These are phyloP conservation scores for Dolomedes plantarius DNA, from an alignment of 2,888 invertebrate species.

Conservation along the genomic window DNA sequence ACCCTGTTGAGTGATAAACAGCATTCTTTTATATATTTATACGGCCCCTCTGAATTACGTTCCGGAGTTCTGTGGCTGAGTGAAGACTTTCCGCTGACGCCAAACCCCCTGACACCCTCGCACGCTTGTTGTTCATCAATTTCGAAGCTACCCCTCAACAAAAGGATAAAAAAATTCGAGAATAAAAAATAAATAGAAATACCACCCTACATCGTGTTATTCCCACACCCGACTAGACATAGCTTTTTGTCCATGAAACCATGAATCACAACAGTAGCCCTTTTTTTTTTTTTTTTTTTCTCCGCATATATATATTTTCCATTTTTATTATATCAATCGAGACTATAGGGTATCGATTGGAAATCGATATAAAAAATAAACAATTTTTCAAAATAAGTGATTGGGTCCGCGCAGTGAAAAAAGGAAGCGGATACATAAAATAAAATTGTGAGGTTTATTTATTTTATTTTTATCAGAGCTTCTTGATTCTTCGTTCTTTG, in stretches of 20 bases:
- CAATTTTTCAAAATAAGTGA: constrained; percentile 21
- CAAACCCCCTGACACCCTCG: constrained; percentile 40
- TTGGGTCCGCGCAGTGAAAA: neutral
- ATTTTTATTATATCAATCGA: constrained; percentile 50
- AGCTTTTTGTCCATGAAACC: constrained; percentile 24
- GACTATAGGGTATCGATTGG: constrained; percentile 30
- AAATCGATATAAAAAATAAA: constrained; percentile 51
- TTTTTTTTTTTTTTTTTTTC: neutral
- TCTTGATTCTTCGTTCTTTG: neutral
- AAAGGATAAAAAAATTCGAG: constrained; percentile 12
- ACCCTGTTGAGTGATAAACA: no score
- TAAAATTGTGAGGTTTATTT: neutral
- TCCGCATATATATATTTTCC: neutral
- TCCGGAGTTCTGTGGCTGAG: constrained; percentile 23
- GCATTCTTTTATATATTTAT: neutral
- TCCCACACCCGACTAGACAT: constrained; percentile 47
- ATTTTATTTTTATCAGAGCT: constrained; percentile 17
- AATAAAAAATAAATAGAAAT: constrained; percentile 48
- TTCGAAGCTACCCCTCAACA: constrained; percentile 33
- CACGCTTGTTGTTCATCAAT: constrained; percentile 69
- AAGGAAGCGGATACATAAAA: constrained; percentile 15
- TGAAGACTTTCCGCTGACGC: constrained; percentile 36
- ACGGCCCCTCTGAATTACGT: neutral
- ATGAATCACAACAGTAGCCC: constrained; percentile 46
- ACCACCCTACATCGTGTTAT: constrained; percentile 12